Evolutionary conservation across 2,113 vertebrate genomes (phyloP).

Genomic region (Nematolebias whitei): DNA sequence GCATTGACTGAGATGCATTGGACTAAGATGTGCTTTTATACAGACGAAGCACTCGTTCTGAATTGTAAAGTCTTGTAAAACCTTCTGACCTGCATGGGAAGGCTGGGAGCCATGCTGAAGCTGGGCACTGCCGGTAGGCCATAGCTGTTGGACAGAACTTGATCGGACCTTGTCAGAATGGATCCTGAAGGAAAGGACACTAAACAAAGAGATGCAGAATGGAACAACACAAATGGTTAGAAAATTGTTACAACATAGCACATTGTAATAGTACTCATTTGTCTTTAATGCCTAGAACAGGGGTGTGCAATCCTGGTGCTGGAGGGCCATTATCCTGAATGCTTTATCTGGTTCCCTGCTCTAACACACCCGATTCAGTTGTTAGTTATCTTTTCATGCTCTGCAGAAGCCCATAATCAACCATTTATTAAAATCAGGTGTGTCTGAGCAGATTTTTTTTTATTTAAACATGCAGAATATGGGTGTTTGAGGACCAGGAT

Average conservation of each 20-base stretch:
- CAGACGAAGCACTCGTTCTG: not conserved
- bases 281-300: no score
- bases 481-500: no score
- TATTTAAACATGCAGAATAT: no score
- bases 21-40: not conserved
- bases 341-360: no score
- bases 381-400: no score
- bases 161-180: constrained; percentile 95
- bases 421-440: no score
- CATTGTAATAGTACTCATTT: not conserved
- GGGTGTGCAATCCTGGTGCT: no score
- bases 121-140: constrained; percentile 95
- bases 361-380: no score
- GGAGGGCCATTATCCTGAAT: no score
- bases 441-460: no score
- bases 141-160: constrained; percentile 95
- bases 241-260: not conserved
- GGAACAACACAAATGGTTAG: not conserved
- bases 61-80: not conserved
- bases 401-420: no score
- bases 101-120: constrained; percentile 98
- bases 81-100: constrained; percentile 96
- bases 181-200: constrained; percentile 96
- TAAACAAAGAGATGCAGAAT: constrained; percentile 61
- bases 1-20: not conserved